These are phyloP conservation scores for Aplocera efformata DNA, from an alignment of 2,888 invertebrate genomes.

Conservation along the genomic window DNA sequence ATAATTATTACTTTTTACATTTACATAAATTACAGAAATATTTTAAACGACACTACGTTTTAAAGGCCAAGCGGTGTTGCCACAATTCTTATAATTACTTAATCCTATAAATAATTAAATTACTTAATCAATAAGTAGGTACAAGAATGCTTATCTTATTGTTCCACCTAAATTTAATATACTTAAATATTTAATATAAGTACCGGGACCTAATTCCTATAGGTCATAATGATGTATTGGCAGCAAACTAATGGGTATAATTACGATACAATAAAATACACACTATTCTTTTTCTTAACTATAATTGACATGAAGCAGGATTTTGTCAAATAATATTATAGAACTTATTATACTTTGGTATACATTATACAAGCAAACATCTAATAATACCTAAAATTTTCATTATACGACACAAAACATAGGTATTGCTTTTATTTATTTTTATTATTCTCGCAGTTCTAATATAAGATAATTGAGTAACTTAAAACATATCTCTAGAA, in stretches of 20 bases:
- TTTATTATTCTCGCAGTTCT: neutral
- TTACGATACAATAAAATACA: constrained; percentile 55
- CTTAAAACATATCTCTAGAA: constrained; percentile 1
- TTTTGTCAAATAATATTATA: constrained; percentile 41
- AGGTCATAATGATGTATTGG: constrained; percentile 26
- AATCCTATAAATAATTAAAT: neutral
- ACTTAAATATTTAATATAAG: constrained; percentile 21
- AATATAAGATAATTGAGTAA: neutral
- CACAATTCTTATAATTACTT: constrained; percentile 47
- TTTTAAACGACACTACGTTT: constrained; percentile 66
- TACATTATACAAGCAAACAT: constrained; percentile 13
- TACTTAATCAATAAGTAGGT: neutral
- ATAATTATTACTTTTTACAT: constrained; percentile 40
- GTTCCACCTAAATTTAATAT: neutral
- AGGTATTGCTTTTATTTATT: constrained; percentile 18
- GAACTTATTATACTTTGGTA: constrained; percentile 52
- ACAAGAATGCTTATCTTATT: no score
- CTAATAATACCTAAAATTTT: no score
- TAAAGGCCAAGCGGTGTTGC: constrained; percentile 81
- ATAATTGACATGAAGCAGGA: constrained; percentile 79
- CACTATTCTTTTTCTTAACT: constrained; percentile 53
- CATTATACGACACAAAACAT: constrained; percentile 4
- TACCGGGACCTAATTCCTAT: constrained; percentile 28
- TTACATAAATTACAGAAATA: constrained; percentile 43
- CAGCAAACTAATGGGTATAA: constrained; percentile 44